Conservation (phyloP, 1,140 invertebrate species). For the Dreissena rostriformis region DNA sequence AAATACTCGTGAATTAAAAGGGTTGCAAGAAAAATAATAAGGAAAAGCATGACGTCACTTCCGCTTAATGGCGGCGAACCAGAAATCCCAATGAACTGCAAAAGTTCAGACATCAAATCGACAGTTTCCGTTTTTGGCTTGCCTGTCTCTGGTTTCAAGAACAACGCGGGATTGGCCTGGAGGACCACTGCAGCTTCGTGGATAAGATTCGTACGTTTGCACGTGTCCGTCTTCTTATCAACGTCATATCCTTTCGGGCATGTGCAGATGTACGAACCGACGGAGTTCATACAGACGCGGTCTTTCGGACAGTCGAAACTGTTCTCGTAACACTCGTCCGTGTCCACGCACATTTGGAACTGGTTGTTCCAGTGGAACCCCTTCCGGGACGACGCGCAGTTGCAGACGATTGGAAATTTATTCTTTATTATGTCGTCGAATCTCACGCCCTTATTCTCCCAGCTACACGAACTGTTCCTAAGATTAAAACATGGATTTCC, state of each 20-base stretch:
- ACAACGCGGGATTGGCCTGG: not conserved
- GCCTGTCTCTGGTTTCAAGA: not conserved
- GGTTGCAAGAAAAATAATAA: too few species aligned
- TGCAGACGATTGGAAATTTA: constrained; percentile 65
- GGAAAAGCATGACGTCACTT: too few species aligned
- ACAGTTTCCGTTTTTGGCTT: not conserved
- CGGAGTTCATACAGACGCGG: constrained; percentile 37
- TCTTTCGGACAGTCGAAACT: constrained; percentile 15
- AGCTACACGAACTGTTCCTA: constrained; percentile 58
- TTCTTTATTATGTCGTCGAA: constrained; percentile 64
- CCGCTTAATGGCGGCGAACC: too few species aligned
- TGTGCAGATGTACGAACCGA: constrained; percentile 49
- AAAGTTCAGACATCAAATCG: too few species aligned
- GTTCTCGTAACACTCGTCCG: constrained; percentile 41
- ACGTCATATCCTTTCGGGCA: constrained; percentile 39
- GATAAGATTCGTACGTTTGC: constrained; percentile 23
- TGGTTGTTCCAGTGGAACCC: constrained; percentile 67
- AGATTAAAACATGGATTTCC: constrained; percentile 63
- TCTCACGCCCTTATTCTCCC: not conserved
- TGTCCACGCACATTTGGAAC: constrained; percentile 64
- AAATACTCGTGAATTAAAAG: too few species aligned
- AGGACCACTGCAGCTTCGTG: constrained; percentile 12
- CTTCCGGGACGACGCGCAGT: constrained; percentile 50
- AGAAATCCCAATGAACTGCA: too few species aligned
- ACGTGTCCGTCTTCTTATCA: constrained; percentile 7